A percentile compares a stretch with the other conserved stretches of the same genome.
phyloP scores from a whole-genome alignment of 2,797 vertebrate genomes.

The Coracias cyanogaster region DNA sequence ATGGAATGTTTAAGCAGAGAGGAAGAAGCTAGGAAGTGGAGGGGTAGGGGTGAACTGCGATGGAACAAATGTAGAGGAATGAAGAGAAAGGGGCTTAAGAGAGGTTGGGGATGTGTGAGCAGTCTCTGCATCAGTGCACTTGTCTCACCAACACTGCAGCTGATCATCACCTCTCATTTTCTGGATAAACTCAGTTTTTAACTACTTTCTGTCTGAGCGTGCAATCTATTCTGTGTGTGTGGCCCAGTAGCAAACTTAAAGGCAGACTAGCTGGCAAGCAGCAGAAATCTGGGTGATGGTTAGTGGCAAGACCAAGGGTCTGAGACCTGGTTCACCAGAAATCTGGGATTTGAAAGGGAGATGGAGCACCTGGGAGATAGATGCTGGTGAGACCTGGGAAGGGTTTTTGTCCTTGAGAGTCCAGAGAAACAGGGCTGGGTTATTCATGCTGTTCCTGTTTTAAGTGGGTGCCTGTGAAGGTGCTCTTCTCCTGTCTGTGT shows the following conservation, averaged over 20 bases:
- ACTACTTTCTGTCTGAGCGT: neutral
- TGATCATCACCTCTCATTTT: neutral
- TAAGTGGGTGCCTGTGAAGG: neutral
- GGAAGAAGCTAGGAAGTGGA: neutral
- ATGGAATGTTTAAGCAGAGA: neutral
- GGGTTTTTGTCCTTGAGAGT: neutral
- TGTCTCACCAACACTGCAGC: neutral
- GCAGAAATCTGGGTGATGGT: neutral
- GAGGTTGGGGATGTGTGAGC: neutral
- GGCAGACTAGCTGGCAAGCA: neutral
- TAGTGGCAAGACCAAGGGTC: neutral
- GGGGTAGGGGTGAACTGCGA: neutral
- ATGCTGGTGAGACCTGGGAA: neutral
- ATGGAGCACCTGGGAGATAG: neutral
- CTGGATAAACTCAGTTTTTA: neutral
- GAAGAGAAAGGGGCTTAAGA: neutral
- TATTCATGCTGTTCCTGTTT: neutral
- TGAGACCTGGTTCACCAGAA: neutral
- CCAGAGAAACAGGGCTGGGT: neutral
- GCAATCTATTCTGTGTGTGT: neutral
- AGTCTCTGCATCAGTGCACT: neutral
- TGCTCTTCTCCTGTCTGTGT: neutral
- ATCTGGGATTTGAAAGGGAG: neutral
- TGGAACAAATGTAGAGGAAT: neutral
- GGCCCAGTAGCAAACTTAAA: neutral